Evolutionary conservation across 2,797 vertebrate genomes (phyloP), one percentile per base, ranked within the genome.

Genomic region (Betta splendens): DNA sequence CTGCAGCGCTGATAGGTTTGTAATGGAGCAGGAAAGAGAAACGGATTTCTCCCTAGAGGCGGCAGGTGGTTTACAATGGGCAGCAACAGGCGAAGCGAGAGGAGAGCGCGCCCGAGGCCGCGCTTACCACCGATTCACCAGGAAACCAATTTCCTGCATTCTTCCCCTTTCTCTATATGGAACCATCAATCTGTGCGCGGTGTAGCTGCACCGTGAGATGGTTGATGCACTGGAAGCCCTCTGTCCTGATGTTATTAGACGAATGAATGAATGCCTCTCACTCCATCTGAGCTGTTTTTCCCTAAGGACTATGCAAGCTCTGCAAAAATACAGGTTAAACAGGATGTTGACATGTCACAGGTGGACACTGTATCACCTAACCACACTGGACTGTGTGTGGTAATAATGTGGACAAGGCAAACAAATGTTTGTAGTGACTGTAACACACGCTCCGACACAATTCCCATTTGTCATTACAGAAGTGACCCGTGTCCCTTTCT

Each of bases 131-230:
- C 38, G 48, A 72, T 66, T 59, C 60, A 73, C 56, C 56, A 59
- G 63, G 47, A 73, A 77, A 69, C 57, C 71, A 65, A 77, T 75
- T 71, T 53, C 42, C 39, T 40, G 9, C 21, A 20, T 28, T 26
- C 59, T 49, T 53, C 42, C 22, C 35, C n/a, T n/a, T n/a, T n/a
- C 12, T 4, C 48, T 29, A 15, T 17, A 37, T 61, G 23, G 57
- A 25, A 22, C 20, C 45, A 55, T 69, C 37, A 49, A 15, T 63
- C 49, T 59, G 49, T 21, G 54, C 49, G 43, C 35, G 3, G 11
- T 42, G 17, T 22, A 38, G 12, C 29, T 37, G 4, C 22, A 65
- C 20, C 7, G 3, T 2, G 49, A 52, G 5, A 20, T 25, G 22
- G 26, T 54, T 12, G 25, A 31, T 18, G n/a, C 46, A 26, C 18